Evolutionary conservation across 2,113 vertebrate genomes (phyloP).

Genomic region (Psophia crepitans): DNA sequence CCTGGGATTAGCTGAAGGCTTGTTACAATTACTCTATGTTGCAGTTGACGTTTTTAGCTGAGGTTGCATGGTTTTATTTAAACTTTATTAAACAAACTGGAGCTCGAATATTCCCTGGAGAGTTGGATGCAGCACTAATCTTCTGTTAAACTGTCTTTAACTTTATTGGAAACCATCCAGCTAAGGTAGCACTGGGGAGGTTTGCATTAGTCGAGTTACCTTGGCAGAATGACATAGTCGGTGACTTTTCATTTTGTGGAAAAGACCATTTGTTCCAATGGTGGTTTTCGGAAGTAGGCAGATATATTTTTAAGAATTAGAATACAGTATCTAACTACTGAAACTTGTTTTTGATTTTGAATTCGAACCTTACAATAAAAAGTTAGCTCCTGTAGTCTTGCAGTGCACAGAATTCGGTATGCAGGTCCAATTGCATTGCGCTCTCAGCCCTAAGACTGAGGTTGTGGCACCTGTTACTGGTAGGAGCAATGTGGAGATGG

Average conservation of each 20-base stretch:
- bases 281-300: neutral
- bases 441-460: neutral
- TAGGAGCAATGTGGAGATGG: neutral
- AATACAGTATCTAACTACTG: neutral
- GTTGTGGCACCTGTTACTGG: neutral
- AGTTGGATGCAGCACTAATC: slow-evolving; percentile 5
- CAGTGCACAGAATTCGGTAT: neutral
- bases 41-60: slow-evolving; percentile 26
- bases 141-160: neutral
- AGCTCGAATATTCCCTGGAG: slow-evolving; percentile 3
- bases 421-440: neutral
- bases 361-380: neutral
- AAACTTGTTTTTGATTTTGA: neutral
- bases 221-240: neutral
- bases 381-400: neutral
- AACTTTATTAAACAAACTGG: slow-evolving; percentile 56
- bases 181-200: neutral
- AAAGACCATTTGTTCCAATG: neutral
- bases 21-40: neutral
- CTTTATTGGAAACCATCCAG: neutral
- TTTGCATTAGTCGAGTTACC: neutral
- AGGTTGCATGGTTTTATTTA: slow-evolving; percentile 39
- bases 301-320: neutral
- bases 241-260: neutral
- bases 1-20: neutral